phyloP scores from a whole-genome alignment of 2,113 vertebrate genomes.

The Monopterus albus region DNA sequence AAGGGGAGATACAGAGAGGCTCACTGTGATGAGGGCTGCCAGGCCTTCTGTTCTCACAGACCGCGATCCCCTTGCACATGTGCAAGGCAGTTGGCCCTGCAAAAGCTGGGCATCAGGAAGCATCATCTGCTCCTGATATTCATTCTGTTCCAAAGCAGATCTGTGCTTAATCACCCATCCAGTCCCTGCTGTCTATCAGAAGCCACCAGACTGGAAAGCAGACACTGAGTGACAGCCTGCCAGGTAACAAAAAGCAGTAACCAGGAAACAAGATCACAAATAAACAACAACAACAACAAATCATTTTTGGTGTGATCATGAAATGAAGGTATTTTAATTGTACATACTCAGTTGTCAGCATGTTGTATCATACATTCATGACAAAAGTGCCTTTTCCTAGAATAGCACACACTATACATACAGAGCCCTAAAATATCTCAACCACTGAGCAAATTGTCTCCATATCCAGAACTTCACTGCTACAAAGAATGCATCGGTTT shows the following conservation, averaged over 20 bases:
- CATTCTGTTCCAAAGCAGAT: conserved; percentile 71
- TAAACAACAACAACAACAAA: conserved; percentile 21
- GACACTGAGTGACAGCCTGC: conserved; percentile 64
- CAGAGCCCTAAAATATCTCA: conserved; percentile 68
- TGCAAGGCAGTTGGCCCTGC: conserved; percentile 69
- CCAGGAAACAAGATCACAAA: conserved; percentile 26
- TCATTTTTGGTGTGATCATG: conserved; percentile 10
- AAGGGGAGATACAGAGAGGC: conserved; percentile 20
- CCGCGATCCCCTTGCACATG: conserved; percentile 63
- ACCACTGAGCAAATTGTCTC: conserved; percentile 76
- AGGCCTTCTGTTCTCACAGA: conserved; percentile 74
- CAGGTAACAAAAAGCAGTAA: conserved; percentile 63
- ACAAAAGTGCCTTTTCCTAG: conserved; percentile 38
- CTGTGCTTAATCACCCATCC: conserved; percentile 74
- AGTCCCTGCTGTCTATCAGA: conserved; percentile 67
- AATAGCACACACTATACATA: conserved; percentile 59
- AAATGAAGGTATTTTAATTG: conserved; percentile 16
- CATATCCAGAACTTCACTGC: conserved; percentile 73
- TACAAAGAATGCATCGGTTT: conserved; percentile 76
- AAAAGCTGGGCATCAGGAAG: conserved; percentile 73
- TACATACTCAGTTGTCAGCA: neutral
- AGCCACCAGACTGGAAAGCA: conserved; percentile 73
- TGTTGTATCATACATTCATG: conserved; percentile 48
- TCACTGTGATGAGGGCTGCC: conserved; percentile 57
- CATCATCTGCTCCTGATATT: conserved; percentile 73